Conservation (phyloP, 2,113 vertebrate genomes). For the Furnarius figulus region DNA sequence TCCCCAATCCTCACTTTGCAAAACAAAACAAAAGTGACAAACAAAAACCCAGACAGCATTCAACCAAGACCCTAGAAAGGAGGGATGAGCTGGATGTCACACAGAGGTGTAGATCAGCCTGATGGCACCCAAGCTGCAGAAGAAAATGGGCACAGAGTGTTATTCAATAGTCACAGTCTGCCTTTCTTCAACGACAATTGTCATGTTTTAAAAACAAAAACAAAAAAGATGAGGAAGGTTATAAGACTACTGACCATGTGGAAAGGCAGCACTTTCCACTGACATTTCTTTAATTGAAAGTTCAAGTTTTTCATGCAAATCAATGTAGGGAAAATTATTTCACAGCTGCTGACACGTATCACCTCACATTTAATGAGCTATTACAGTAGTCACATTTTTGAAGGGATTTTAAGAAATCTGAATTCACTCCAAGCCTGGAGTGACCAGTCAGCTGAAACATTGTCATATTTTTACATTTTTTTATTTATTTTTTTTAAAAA, state of each 20-base stretch:
- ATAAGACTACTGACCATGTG: background rate
- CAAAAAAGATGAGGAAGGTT: background rate
- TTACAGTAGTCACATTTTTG: background rate
- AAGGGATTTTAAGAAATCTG: background rate
- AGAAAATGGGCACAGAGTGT: fast-evolving
- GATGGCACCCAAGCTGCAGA: background rate
- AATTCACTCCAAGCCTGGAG: background rate
- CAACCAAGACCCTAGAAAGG: background rate
- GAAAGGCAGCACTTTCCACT: background rate
- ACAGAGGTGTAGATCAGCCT: fast-evolving
- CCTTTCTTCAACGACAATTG: background rate
- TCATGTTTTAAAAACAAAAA: background rate
- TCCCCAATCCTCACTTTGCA: background rate
- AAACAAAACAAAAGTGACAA: background rate
- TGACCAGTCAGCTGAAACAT: background rate
- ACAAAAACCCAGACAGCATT: background rate
- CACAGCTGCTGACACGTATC: background rate
- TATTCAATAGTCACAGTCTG: background rate
- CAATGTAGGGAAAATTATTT: background rate
- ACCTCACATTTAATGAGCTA: background rate
- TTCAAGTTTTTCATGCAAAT: background rate
- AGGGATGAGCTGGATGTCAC: background rate
- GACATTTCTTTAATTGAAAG: background rate
- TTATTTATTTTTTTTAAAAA: no score
- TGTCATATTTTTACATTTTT: background rate